phyloP scores from a whole-genome alignment of 2,888 invertebrate species.

The Cataglyphis cursor region DNA sequence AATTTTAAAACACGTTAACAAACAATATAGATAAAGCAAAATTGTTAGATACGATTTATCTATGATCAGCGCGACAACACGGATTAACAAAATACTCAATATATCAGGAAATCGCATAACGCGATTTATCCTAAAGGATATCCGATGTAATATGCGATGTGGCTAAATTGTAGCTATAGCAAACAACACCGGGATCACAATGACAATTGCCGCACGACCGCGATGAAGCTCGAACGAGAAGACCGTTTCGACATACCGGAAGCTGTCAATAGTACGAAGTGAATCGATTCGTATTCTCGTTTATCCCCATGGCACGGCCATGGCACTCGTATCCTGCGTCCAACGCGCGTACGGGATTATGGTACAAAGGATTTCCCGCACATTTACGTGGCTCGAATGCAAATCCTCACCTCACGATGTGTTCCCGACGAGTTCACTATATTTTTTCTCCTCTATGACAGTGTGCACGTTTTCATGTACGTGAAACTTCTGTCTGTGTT shows the following conservation, averaged over 20 bases:
- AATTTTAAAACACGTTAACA: background rate
- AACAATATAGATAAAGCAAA: background rate
- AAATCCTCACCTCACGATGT: conserved; percentile 72
- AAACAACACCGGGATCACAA: conserved; percentile 59
- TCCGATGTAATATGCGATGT: conserved; percentile 35
- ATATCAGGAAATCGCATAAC: conserved; percentile 26
- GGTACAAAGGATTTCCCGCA: conserved; percentile 80
- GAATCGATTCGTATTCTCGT: conserved; percentile 79
- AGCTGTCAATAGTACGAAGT: conserved; percentile 76
- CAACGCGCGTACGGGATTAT: conserved; percentile 76
- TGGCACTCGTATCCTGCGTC: conserved; percentile 36
- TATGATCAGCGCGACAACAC: background rate
- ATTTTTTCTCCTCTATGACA: conserved; percentile 41
- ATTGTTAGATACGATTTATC: background rate
- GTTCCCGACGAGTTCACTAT: conserved; percentile 60
- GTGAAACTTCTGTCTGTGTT: conserved; percentile 36
- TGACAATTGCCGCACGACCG: conserved; percentile 66
- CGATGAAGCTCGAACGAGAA: conserved; percentile 62
- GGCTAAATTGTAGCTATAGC: conserved; percentile 53
- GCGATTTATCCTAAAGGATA: conserved; percentile 57
- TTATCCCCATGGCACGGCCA: conserved; percentile 43
- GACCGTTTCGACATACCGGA: conserved; percentile 76
- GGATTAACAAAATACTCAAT: conserved; percentile 11
- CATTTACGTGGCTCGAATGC: conserved; percentile 80
- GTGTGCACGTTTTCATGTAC: conserved; percentile 25